Conservation (phyloP, 2,888 invertebrate species). For the Erannis defoliaria region DNA sequence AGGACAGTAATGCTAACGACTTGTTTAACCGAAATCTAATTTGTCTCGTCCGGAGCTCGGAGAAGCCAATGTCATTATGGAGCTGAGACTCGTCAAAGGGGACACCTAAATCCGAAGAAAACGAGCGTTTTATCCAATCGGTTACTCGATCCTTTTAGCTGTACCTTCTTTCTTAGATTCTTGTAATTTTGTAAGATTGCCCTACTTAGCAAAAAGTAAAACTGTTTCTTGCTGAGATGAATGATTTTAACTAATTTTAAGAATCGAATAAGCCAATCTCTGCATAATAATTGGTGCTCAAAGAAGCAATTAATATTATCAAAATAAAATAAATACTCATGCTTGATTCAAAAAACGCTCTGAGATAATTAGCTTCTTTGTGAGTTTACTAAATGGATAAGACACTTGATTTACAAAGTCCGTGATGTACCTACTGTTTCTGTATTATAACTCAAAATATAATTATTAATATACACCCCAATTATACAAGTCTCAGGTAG, state of each 20-base stretch:
- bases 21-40: conserved; percentile 78
- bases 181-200: conserved; percentile 27
- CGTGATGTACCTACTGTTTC: neutral
- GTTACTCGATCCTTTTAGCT: conserved; percentile 56
- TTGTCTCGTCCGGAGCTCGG: conserved; percentile 54
- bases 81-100: conserved; percentile 43
- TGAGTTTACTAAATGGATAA: neutral
- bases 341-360: neutral
- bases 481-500: conserved; percentile 7
- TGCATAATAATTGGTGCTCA: neutral
- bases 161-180: conserved; percentile 41
- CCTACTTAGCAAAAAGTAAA: conserved; percentile 19
- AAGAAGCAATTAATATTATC: neutral
- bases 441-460: neutral
- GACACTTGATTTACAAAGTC: neutral
- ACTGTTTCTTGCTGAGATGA: neutral
- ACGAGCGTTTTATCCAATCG: conserved; percentile 52
- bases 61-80: conserved; percentile 53
- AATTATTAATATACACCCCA: conserved; percentile 6
- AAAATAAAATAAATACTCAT: neutral
- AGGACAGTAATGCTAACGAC: conserved; percentile 64
- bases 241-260: neutral
- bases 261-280: too few relatives aligned
- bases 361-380: neutral
- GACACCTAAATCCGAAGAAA: conserved; percentile 44